Conservation (phyloP, 2,113 vertebrate species). For the Castor canadensis region DNA sequence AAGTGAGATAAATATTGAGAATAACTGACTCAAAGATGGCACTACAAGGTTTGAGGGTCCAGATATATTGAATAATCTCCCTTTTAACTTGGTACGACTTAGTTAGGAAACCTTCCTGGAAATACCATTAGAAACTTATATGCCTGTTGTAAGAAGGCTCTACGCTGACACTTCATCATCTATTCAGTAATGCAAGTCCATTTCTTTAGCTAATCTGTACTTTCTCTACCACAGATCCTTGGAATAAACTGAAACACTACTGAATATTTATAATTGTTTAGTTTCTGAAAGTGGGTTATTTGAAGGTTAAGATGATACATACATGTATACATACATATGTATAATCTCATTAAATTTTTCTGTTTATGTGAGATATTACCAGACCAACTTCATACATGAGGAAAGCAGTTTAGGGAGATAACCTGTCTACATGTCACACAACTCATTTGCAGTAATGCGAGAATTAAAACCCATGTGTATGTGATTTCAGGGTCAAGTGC, state of each 20-base stretch:
- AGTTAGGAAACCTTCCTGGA: background rate
- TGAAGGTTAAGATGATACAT: background rate
- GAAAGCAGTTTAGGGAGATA: background rate
- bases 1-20: background rate
- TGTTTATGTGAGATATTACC: background rate
- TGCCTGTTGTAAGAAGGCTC: background rate
- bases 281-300: background rate
- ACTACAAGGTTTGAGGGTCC: background rate
- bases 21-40: background rate
- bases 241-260: background rate
- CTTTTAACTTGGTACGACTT: background rate
- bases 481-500: background rate
- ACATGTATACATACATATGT: too few relatives aligned
- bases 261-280: background rate
- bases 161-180: too few relatives aligned
- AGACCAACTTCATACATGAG: background rate
- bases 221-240: background rate
- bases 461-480: background rate
- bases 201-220: background rate
- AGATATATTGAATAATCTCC: background rate
- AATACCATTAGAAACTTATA: background rate
- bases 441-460: background rate
- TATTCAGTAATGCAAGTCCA: too few relatives aligned
- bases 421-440: background rate
- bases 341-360: too few relatives aligned